Evolutionary conservation across 2,888 invertebrate species (phyloP), one percentile per base, ranked within the genome.

Genomic region (Scaptomyza tumidula): DNA sequence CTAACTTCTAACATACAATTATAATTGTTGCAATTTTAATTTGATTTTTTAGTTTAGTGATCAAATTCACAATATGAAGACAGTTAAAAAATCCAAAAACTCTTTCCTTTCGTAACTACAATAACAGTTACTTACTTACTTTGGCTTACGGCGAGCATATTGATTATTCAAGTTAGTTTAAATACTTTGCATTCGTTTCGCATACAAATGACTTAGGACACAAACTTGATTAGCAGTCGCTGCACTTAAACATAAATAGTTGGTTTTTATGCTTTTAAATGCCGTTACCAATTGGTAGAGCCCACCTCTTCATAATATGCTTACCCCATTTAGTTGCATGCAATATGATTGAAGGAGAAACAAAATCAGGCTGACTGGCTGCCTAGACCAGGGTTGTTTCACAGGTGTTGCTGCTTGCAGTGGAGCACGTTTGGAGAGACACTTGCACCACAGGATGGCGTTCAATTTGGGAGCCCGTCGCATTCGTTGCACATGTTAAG

Each of bases 241-340:
- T 50, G 46, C 46, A 60, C 27, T 19, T 19, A 19, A 19, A 19
- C 19, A 19, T 19, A 19, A 19, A 19, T 19, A 19, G 19, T 61
- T 7, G 16, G 16, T 11, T 27, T 45, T 46, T 16, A 46, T 61
- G 56, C 58, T 55, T 76, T 80, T 83, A 78, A 78, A 65, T 78
- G 79, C 82, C 82, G 82, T 83, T 86, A 86, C 68, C 63, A 83
- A 86, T 83, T 78, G 66, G 68, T 64, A 59, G n/a, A n/a, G n/a
- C n/a, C n/a, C n/a, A n/a, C 19, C 24, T 4, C 24, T 24, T 5
- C 24, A 0, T 24, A 24, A 5, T 3, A 1, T 39, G 39, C 55
- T 27, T 11, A 24, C 24, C 59, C 54, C 35, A 46, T 33, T 48
- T 1, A 9, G 4, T 45, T 46, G 57, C 60, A 48, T 71, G 58